Base-by-base conservation (phyloP, 92 coral and sea anemone genomes). In the Metridium senile region DNA sequence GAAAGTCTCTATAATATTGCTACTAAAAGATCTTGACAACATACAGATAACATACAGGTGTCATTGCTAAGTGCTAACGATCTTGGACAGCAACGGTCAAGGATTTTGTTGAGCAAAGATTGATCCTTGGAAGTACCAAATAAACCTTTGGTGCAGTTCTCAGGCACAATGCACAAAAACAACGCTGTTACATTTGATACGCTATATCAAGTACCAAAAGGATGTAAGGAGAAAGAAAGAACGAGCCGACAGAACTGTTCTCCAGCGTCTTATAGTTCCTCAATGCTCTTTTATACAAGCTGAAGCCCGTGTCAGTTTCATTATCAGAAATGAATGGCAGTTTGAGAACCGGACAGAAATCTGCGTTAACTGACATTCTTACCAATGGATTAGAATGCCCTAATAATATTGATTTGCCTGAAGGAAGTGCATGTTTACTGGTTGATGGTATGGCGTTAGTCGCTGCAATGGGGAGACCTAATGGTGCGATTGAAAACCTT, bases 1-100 rank as follows among this genome's bases (percentile, higher is more conserved):
- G 59, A 78, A n/a, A 72, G 88, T 74, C 94, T 85, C 49, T 79
- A 66, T 39, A 89, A 78, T 74, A 86, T 86, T 74, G 90, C 88
- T 26, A 89, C 88, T n/a, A 1, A 85, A 89, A 65, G 88, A 89
- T 73, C 86, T 89, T 1, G 93, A n/a, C 71, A 17, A 85, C 93
- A 8, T 78, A 82, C 26, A n/a, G n/a, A n/a, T n/a, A n/a, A n/a
- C n/a, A n/a, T n/a, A n/a, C n/a, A n/a, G n/a, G n/a, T n/a, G n/a
- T n/a, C n/a, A n/a, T n/a, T n/a, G n/a, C n/a, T n/a, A n/a, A n/a
- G n/a, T n/a, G n/a, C n/a, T n/a, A n/a, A 59, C 74, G 81, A 64
- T 27, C 76, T 86, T 35, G 94, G 88, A 23, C 77, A 70, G 82
- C 25, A 78, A 58, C 85, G 43, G 68, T 78, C 23, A 77, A 74